These are phyloP conservation scores for Hetaerina americana DNA, from an alignment of 1,140 invertebrate genomes.

Conservation along the genomic window DNA sequence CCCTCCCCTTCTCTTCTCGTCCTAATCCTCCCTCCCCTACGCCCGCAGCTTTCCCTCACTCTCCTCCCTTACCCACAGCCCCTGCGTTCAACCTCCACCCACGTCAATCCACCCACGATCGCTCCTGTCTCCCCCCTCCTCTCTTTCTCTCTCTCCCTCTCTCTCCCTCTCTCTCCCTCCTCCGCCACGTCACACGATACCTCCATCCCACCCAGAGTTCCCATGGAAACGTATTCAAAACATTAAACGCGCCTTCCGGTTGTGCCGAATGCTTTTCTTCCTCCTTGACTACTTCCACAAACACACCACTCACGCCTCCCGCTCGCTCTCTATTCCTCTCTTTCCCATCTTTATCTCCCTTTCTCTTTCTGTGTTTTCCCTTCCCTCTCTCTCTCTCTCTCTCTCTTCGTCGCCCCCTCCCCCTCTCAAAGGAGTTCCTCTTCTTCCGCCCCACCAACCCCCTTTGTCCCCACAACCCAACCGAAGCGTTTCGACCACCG, in stretches of 20 bases:
- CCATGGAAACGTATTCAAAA: background rate
- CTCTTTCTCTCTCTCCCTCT: background rate
- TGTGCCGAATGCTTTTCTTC: background rate
- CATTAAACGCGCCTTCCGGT: background rate
- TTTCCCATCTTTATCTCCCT: background rate
- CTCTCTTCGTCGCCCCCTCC: no score
- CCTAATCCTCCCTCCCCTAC: background rate
- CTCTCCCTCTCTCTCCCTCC: background rate
- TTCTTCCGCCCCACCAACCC: background rate
- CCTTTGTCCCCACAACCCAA: no score
- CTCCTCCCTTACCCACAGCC: no score
- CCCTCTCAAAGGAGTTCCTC: background rate
- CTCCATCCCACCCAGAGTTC: background rate
- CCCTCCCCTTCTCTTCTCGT: background rate
- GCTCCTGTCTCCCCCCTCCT: background rate
- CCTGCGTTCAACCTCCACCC: no score
- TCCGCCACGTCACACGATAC: background rate
- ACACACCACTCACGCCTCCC: no score
- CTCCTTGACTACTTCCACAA: no score
- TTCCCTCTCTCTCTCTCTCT: background rate
- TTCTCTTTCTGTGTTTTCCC: no score
- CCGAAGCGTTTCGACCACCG: background rate
- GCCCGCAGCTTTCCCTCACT: no score
- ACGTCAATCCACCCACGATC: background rate
- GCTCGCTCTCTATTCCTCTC: background rate